Evolutionary conservation across 1,140 invertebrate species (phyloP).

Genomic region (Diplogasteroides magnus): DNA sequence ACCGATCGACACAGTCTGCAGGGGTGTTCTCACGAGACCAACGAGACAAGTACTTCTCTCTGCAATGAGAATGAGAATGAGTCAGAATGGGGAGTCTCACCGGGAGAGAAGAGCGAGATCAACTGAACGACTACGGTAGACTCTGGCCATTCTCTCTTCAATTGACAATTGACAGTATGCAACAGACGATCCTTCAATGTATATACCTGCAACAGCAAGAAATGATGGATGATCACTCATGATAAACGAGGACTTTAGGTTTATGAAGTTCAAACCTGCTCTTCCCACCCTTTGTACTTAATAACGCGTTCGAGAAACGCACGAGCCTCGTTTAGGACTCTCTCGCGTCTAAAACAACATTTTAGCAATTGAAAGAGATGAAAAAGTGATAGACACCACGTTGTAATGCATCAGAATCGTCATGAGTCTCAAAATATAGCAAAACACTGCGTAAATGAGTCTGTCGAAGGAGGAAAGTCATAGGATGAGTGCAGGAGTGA

Average conservation of each 20-base stretch:
- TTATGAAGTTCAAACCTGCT: conserved; percentile 17
- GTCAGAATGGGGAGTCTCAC: conserved; percentile 54
- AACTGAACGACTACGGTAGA: conserved; percentile 28
- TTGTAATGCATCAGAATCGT: too few species aligned
- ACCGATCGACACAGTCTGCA: conserved; percentile 21
- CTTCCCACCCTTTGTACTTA: conserved; percentile 19
- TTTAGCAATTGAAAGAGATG: too few species aligned
- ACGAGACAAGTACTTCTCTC: conserved; percentile 36
- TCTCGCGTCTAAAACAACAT: neutral
- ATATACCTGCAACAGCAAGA: conserved; percentile 5
- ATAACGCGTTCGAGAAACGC: conserved; percentile 19
- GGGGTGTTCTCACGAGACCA: conserved; percentile 37
- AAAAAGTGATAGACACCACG: too few species aligned
- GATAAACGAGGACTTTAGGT: too few species aligned
- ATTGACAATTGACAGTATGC: conserved; percentile 23
- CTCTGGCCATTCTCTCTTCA: neutral
- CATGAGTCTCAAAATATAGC: too few species aligned
- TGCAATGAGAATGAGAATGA: conserved; percentile 8
- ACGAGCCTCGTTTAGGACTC: conserved; percentile 20
- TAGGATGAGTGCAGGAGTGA: too few species aligned
- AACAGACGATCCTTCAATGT: neutral
- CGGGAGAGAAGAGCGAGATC: conserved; percentile 77
- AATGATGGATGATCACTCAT: too few species aligned
- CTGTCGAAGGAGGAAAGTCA: too few species aligned
- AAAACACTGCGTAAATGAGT: too few species aligned